phyloP scores from a whole-genome alignment of 1,140 invertebrate genomes.

The Notospermus geniculatus region DNA sequence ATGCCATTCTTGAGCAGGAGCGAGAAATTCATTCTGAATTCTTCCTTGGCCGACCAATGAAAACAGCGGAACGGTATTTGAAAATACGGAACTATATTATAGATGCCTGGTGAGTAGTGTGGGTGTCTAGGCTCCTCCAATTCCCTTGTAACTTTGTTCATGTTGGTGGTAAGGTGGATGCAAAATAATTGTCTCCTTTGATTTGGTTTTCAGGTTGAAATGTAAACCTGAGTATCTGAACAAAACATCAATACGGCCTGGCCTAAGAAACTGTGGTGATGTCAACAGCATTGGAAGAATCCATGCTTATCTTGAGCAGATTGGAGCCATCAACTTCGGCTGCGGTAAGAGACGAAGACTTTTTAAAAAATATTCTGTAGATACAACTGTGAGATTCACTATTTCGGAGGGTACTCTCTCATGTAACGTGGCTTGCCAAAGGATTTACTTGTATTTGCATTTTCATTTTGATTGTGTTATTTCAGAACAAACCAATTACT shows the following conservation, averaged over 20 bases:
- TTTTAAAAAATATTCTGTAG: not conserved
- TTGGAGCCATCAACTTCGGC: conserved; percentile 67
- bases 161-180: too few relatives aligned
- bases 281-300: conserved; percentile 66
- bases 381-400: too few relatives aligned
- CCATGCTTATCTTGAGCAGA: conserved; percentile 65
- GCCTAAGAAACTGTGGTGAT: conserved; percentile 66
- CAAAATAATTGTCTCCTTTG: too few relatives aligned
- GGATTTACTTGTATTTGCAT: too few relatives aligned
- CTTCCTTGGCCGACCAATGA: conserved; percentile 61
- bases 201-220: conserved; percentile 53
- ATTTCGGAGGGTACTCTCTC: too few relatives aligned
- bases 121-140: not conserved
- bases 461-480: conserved; percentile 7
- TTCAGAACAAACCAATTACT: conserved; percentile 41
- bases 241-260: conserved; percentile 62
- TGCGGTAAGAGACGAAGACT: conserved; percentile 58
- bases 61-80: conserved; percentile 64
- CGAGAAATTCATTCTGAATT: conserved; percentile 62
- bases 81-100: conserved; percentile 65
- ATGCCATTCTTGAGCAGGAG: conserved; percentile 60
- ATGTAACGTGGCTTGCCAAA: too few relatives aligned
- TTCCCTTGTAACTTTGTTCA: not conserved
- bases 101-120: conserved; percentile 56
- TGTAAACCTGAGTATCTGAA: conserved; percentile 63